A percentile compares a stretch with the other conserved stretches of the same genome.
Conservation (phyloP, 53 echinoderm and acorn worm species). For the Holothuria leucospilota region DNA sequence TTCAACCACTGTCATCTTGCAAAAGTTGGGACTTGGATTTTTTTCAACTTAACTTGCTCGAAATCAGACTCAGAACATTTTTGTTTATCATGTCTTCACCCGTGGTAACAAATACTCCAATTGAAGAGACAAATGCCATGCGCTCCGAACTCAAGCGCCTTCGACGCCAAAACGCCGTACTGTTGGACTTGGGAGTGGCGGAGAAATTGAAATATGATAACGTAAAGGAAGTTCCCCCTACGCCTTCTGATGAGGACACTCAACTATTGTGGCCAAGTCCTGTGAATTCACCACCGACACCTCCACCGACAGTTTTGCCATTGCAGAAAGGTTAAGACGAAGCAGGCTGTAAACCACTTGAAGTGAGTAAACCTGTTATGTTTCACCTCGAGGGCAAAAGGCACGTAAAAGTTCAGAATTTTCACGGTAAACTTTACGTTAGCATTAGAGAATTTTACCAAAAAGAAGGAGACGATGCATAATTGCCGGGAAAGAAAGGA, state of each 20-base stretch:
- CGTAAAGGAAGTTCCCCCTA: neutral
- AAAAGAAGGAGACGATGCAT: conserved; percentile 1
- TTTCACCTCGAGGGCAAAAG: conserved; percentile 22
- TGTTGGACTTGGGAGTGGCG: neutral
- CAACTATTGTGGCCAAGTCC: conserved; percentile 11
- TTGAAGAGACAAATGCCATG: neutral
- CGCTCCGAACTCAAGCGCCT: conserved; percentile 22
- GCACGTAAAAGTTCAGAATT: conserved; percentile 23
- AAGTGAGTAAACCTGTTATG: conserved; percentile 1
- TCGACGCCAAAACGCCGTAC: conserved; percentile 15
- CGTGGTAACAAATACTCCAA: neutral
- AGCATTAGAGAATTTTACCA: conserved; percentile 30
- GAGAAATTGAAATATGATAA: neutral
- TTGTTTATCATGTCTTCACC: neutral
- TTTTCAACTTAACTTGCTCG: neutral
- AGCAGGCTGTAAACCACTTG: neutral
- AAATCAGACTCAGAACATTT: no score
- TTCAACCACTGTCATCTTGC: neutral
- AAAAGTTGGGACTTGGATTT: neutral
- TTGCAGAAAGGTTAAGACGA: neutral
- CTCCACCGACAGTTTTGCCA: conserved; percentile 14
- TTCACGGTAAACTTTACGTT: conserved; percentile 8
- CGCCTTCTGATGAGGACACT: neutral
- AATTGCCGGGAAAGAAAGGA: conserved; percentile 8
- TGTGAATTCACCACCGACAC: neutral